Conservation (phyloP, 2,888 invertebrate species). For the Lepidocyrtoides sp. region DNA sequence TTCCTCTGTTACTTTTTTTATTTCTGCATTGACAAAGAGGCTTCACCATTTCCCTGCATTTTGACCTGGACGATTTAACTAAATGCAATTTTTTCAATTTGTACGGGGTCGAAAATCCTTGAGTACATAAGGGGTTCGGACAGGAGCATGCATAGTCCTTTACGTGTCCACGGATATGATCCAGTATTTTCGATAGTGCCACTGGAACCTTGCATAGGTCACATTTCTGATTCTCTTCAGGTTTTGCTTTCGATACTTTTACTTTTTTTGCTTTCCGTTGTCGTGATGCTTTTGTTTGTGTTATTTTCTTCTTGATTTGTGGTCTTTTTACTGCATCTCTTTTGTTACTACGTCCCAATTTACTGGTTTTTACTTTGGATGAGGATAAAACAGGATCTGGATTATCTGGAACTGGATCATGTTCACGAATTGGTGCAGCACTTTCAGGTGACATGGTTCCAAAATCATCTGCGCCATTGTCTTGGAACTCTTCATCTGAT, state of each 20-base stretch:
- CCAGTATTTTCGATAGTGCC: neutral
- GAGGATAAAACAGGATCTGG: too few relatives aligned
- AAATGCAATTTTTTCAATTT: neutral
- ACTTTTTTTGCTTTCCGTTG: too few relatives aligned
- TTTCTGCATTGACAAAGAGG: neutral
- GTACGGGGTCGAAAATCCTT: neutral
- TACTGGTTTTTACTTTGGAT: too few relatives aligned
- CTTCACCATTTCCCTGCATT: neutral
- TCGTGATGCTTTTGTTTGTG: too few relatives aligned
- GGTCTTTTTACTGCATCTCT: too few relatives aligned
- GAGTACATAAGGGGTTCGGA: neutral
- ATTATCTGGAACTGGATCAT: too few relatives aligned
- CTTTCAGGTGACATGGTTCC: too few relatives aligned
- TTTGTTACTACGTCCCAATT: too few relatives aligned
- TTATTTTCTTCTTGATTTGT: too few relatives aligned
- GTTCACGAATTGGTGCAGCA: too few relatives aligned
- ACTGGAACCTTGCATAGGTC: neutral
- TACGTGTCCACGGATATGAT: neutral
- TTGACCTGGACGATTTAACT: neutral
- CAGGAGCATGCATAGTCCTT: neutral
- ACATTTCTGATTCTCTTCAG: neutral
- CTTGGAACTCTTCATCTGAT: too few relatives aligned
- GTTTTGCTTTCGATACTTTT: neutral
- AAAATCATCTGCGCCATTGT: too few relatives aligned
- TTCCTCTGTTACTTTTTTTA: neutral